A percentile compares a stretch with the other conserved stretches of the same genome.
Evolutionary conservation across 2,797 vertebrate species (phyloP).

Genomic region (Falco naumanni): DNA sequence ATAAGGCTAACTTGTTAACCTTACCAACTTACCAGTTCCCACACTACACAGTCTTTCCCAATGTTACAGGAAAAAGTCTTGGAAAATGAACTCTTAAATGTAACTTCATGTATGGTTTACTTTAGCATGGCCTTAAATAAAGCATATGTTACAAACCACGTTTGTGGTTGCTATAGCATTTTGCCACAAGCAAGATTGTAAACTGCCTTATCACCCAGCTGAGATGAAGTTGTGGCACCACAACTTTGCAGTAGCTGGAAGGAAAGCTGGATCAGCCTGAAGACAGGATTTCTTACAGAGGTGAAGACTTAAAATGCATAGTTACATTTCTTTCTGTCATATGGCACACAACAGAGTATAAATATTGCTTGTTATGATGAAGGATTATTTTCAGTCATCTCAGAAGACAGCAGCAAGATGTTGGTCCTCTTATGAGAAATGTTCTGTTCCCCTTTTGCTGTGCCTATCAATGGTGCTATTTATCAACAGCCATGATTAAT

Average conservation of each 20-base stretch:
- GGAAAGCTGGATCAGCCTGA: not conserved
- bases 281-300: not conserved
- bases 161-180: not conserved
- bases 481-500: not conserved
- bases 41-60: not conserved
- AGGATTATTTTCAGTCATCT: not conserved
- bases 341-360: not conserved
- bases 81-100: not conserved
- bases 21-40: not conserved
- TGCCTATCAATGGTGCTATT: not conserved
- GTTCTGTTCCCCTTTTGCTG: not conserved
- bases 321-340: not conserved
- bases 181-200: not conserved
- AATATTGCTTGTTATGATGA: not conserved
- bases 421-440: not conserved
- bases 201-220: not conserved
- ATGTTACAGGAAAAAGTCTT: not conserved
- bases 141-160: not conserved
- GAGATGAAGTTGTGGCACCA: not conserved
- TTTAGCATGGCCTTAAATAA: not conserved
- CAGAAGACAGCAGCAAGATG: not conserved
- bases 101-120: not conserved
- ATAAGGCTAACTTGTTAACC: not conserved
- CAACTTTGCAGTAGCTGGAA: fast-evolving
- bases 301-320: not conserved